These are phyloP conservation scores for Tetranychus piercei DNA, from an alignment of 2,888 invertebrate species.

Conservation along the genomic window DNA sequence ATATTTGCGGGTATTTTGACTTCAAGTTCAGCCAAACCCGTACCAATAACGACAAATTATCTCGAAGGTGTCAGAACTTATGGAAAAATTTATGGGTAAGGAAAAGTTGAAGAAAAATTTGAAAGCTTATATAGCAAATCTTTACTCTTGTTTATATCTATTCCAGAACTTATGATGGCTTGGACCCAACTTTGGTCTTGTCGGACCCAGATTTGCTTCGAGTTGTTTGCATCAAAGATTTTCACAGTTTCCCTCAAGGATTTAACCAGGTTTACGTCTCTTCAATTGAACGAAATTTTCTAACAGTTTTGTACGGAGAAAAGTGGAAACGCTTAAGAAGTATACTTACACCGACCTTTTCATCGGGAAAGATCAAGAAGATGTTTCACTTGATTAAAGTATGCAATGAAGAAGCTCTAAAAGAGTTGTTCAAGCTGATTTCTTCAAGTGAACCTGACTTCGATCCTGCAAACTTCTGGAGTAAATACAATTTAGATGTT, in stretches of 20 bases:
- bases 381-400: conserved; percentile 7
- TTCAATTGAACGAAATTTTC: neutral
- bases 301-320: neutral
- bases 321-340: conserved; percentile 17
- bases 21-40: neutral
- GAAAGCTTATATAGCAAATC: neutral
- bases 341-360: conserved; percentile 16
- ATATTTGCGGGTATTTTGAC: neutral
- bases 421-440: neutral
- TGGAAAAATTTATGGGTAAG: neutral
- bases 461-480: neutral
- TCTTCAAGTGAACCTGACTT: neutral
- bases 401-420: neutral
- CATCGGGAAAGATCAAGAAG: conserved; percentile 16
- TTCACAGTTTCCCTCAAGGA: neutral
- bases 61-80: neutral
- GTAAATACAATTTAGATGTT: neutral
- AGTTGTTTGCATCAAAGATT: neutral
- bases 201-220: neutral
- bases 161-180: neutral
- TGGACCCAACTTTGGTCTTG: neutral
- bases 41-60: neutral
- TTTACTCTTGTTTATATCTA: neutral
- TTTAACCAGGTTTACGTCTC: neutral
- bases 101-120: neutral